Evolutionary conservation across 2,113 vertebrate genomes (phyloP), one percentile per base, ranked within the genome.

Genomic region (Pardalotus punctatus): DNA sequence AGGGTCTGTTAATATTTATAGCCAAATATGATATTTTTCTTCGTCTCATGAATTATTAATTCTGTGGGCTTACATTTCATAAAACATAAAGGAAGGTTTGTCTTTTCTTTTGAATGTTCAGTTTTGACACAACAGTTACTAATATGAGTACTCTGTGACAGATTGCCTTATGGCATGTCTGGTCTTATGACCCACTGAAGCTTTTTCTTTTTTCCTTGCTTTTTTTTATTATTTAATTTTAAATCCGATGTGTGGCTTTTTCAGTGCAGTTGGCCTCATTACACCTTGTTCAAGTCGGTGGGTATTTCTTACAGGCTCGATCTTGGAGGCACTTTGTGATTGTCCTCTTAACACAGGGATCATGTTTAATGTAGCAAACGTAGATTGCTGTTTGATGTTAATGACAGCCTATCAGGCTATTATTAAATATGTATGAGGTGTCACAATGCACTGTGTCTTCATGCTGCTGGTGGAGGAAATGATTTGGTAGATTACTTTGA

Each of bases 351-450:
- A 94, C 88, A 86, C 54, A 69, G 81, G 92, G 86, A 90, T 97
- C 88, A 91, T 96, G 94, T 97, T 97, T 97, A 97, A 97, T 97
- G 94, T 96, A 96, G 94, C 94, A 85, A 96, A 88, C 93, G 82
- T 81, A 83, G 93, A 93, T 96, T 94, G 69, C 79, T 94, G 79
- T 96, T 97, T 97, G 94, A 97, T 95, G 96, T 97, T 96, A 96
- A 97, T 96, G 97, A 96, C 95, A 97, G 69, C 96, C 87, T 96
- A 96, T 96, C 96, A 91, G 88, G 86, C 93, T 94, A 42, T 94
- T 90, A 94, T 97, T 96, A 97, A 97, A 97, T 96, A 97, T 97
- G 94, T 65, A 97, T 97, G 93, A 97, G 78, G 86, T 97, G 94
- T 97, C 95, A 96, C 51, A 72, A n/a, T 81, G 79, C 66, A 24